phyloP scores from a whole-genome alignment of 2,888 invertebrate species.

The Hipparchia semele region DNA sequence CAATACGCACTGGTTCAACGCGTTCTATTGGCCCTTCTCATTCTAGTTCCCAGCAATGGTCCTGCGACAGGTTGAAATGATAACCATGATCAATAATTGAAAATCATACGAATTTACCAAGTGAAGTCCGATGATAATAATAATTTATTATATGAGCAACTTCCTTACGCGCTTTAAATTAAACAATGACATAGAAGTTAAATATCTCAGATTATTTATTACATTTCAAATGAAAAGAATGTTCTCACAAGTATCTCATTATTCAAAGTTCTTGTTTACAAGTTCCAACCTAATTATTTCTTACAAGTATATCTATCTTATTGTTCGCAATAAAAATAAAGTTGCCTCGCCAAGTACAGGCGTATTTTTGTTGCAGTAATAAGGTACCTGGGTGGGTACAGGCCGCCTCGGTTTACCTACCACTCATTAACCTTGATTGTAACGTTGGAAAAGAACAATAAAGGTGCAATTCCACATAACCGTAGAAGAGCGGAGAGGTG shows the following conservation, averaged over 20 bases:
- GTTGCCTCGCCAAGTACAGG: constrained; percentile 8
- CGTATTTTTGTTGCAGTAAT: constrained; percentile 1
- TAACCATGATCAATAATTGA: too few relatives aligned
- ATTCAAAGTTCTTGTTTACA: neutral
- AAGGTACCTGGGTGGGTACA: neutral
- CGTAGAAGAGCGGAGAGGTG: neutral
- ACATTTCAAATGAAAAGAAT: neutral
- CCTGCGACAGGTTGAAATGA: too few relatives aligned
- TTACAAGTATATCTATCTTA: neutral
- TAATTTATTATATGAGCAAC: neutral
- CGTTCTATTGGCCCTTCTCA: too few relatives aligned
- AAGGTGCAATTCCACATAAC: neutral
- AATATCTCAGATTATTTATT: neutral
- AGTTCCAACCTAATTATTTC: constrained; percentile 6
- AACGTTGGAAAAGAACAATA: constrained; percentile 26
- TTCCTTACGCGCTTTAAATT: too few relatives aligned
- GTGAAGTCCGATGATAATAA: too few relatives aligned
- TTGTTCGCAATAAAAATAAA: constrained; percentile 8
- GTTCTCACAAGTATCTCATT: constrained; percentile 1
- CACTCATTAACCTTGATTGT: constrained; percentile 22
- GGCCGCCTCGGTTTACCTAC: constrained; percentile 6
- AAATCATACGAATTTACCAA: too few relatives aligned
- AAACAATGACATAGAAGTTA: neutral
- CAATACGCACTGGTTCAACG: too few relatives aligned
- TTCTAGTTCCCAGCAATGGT: too few relatives aligned